Evolutionary conservation across 1,140 invertebrate genomes (phyloP).

Genomic region (Ips typographus): DNA sequence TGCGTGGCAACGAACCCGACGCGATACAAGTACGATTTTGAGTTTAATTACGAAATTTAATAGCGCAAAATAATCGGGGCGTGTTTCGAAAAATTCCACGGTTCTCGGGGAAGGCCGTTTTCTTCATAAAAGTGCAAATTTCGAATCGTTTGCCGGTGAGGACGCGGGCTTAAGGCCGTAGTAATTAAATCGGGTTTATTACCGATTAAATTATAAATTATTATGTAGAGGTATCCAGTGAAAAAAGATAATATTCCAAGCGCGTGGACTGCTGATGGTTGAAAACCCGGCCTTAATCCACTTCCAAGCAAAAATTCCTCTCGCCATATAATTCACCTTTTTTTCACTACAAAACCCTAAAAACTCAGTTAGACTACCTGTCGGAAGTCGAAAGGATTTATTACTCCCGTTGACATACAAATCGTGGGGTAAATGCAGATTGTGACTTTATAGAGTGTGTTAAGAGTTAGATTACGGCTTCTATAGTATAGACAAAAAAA

Average conservation of each 20-base stretch:
- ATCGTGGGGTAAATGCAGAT: not conserved
- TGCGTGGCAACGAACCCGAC: not conserved
- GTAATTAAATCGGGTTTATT: no score
- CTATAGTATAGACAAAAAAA: no score
- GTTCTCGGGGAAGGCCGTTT: constrained; percentile 2
- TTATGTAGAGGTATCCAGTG: no score
- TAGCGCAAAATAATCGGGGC: constrained; percentile 11
- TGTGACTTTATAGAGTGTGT: not conserved
- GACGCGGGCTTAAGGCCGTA: no score
- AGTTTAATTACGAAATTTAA: constrained; percentile 18
- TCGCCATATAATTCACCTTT: not conserved
- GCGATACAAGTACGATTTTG: constrained; percentile 2
- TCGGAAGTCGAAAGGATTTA: constrained; percentile 1
- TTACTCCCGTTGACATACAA: constrained; percentile 4
- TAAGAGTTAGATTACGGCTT: no score
- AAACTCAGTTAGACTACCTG: not conserved
- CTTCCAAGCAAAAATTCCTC: no score
- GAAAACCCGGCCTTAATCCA: no score
- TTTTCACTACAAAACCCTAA: not conserved
- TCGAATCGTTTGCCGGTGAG: not conserved
- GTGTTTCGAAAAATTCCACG: not conserved
- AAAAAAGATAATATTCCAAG: no score
- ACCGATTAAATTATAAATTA: no score
- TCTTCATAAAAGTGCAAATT: constrained; percentile 8
- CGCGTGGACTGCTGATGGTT: no score